These are phyloP conservation scores for Nesometra sesokonis DNA, from an alignment of 35 echinoderm and acorn worm genomes.

Conservation along the genomic window DNA sequence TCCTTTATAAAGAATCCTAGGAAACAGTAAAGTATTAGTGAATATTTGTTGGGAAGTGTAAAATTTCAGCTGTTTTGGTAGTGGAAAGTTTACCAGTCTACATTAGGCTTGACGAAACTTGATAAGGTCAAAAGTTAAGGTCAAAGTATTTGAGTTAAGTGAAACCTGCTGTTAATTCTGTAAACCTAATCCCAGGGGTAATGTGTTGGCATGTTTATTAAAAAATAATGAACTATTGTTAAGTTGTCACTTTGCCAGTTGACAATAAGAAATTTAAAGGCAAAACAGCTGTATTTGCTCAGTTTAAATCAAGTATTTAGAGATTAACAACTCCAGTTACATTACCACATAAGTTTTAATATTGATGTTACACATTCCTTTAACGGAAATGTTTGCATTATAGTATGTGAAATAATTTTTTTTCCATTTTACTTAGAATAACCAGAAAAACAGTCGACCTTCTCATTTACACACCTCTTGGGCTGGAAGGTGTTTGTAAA, in stretches of 20 bases:
- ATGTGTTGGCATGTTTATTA: neutral
- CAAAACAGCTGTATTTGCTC: neutral
- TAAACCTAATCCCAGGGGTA: neutral
- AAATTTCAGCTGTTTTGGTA: no score
- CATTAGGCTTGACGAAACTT: neutral
- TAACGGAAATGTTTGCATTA: no score
- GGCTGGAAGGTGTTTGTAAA: no score
- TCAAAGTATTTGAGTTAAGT: neutral
- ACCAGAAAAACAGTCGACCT: no score
- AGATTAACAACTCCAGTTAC: neutral
- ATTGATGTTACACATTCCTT: no score
- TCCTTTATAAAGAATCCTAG: no score
- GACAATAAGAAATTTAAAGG: neutral
- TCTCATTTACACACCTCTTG: no score
- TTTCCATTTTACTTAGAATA: no score
- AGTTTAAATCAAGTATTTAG: neutral
- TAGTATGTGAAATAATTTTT: no score
- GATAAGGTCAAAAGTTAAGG: neutral
- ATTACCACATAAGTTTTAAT: neutral
- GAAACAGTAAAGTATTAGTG: no score
- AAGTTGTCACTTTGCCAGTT: neutral
- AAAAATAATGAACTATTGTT: neutral
- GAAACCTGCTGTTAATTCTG: neutral
- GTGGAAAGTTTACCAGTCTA: no score
- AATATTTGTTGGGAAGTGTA: no score